Base-by-base conservation (phyloP, 37 sponge, comb jelly and placozoan species). In the Hormiphora californensis region DNA sequence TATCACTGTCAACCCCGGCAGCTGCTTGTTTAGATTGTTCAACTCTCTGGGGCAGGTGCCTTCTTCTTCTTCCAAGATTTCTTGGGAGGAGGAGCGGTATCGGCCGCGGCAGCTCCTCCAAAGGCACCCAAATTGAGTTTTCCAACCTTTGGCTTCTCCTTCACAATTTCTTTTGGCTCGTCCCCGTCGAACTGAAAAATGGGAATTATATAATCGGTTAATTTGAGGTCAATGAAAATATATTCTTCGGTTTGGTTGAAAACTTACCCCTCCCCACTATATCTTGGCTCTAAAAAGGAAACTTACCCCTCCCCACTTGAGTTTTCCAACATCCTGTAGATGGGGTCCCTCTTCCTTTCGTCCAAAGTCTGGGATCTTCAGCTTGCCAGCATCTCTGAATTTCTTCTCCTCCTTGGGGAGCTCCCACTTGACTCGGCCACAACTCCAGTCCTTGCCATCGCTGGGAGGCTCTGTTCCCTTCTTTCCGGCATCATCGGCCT, bases 381-480 rank as follows among this genome's bases (percentile, higher is more conserved):
- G 38, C 25, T 73, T 73, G 4, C 81, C 81, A 4, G 43, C 81
- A 0, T 73, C 81, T 73, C 81, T 73, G 35, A 73, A 73, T 30
- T 33, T 39, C 46, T 40, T 73, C 25, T 73, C 81, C 81, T 73
- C 81, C 81, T 73, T 73, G 46, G 81, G 81, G 0, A 73, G 81
- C 44, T 73, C 81, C 81, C 81, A 73, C 25, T 73, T 73, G 4
- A 73, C 81, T n/a, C 25, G 12, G 21, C 81, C 81, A 28, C 81
- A 73, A 33, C 81, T 73, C 81, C 81, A 73, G 41, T 37, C 8
- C 9, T 27, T 73, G 21, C 36, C 35, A 46, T 73, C 81, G 12
- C 43, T 28, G 25, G 81, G 81, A 27, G 81, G 44, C 25, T 28
- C 81, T n/a, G 81, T 73, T 27, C 35, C 35, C 44, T 73, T 73